Percentiles rank a stretch among this genome's conserved stretches.
phyloP scores from a whole-genome alignment of 2,888 invertebrate species.

The Epicampocera succincta region DNA sequence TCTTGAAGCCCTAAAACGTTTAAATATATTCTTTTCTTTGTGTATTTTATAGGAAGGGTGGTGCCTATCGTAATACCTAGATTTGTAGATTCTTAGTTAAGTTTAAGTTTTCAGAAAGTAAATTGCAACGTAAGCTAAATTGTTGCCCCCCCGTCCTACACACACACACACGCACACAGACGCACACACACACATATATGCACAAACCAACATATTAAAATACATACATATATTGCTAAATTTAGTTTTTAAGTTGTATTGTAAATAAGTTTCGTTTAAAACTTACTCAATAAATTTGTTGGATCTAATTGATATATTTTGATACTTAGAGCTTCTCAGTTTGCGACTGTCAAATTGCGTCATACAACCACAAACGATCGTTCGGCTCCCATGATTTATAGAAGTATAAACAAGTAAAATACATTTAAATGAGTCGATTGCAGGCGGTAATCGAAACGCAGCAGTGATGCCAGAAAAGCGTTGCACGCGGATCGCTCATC shows the following conservation, averaged over 20 bases:
- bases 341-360: constrained; percentile 93
- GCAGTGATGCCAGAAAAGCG: too few species aligned
- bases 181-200: constrained; percentile 1
- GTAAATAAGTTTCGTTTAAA: constrained; percentile 48
- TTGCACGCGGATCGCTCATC: too few species aligned
- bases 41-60: constrained; percentile 78
- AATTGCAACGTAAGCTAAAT: constrained; percentile 30
- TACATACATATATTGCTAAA: constrained; percentile 20
- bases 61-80: constrained; percentile 79
- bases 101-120: constrained; percentile 6
- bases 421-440: not conserved
- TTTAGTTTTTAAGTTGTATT: constrained; percentile 44
- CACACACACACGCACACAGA: not conserved
- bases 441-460: too few species aligned
- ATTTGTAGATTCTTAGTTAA: constrained; percentile 77
- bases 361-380: constrained; percentile 94
- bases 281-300: constrained; percentile 24
- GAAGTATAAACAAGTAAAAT: constrained; percentile 77
- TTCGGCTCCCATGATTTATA: constrained; percentile 87
- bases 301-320: constrained; percentile 9
- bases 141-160: not conserved
- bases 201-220: not conserved
- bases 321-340: constrained; percentile 88
- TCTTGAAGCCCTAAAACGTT: constrained; percentile 23
- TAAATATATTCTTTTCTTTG: constrained; percentile 63